phyloP scores from a whole-genome alignment of 2,888 invertebrate species.

The Baccha elongata region DNA sequence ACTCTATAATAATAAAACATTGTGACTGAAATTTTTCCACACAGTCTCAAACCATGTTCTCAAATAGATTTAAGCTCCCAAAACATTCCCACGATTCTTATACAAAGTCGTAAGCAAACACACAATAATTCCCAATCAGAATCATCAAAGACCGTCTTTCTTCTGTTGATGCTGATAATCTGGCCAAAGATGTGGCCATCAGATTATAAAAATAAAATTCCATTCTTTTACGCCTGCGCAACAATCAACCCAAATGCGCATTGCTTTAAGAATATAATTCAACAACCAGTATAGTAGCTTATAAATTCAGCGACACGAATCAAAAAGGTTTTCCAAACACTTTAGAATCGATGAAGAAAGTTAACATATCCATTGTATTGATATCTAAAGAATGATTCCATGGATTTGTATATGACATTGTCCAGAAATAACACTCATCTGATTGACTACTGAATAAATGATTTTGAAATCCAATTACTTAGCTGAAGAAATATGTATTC shows the following conservation, averaged over 20 bases:
- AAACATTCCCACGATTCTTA: constrained; percentile 18
- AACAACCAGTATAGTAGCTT: constrained; percentile 1
- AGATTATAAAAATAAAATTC: constrained; percentile 13
- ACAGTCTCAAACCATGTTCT: no score
- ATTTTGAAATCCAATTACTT: background rate
- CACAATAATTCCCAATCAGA: background rate
- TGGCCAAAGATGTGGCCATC: background rate
- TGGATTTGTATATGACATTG: constrained; percentile 4
- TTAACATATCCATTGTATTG: background rate
- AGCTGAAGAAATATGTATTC: background rate
- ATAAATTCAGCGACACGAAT: constrained; percentile 14
- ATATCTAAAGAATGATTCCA: background rate
- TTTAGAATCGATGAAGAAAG: background rate
- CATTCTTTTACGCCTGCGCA: background rate
- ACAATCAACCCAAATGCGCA: background rate
- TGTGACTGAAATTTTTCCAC: no score
- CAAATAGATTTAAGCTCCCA: no score
- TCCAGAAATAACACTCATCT: constrained; percentile 2
- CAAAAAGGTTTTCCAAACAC: background rate
- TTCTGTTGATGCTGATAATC: background rate
- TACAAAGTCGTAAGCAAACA: background rate
- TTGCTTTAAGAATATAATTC: background rate
- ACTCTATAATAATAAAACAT: no score
- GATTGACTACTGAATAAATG: constrained; percentile 4
- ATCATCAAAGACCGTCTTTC: constrained; percentile 3